Evolutionary conservation across 2,797 vertebrate genomes (phyloP).

Genomic region (Lagodon rhomboides): DNA sequence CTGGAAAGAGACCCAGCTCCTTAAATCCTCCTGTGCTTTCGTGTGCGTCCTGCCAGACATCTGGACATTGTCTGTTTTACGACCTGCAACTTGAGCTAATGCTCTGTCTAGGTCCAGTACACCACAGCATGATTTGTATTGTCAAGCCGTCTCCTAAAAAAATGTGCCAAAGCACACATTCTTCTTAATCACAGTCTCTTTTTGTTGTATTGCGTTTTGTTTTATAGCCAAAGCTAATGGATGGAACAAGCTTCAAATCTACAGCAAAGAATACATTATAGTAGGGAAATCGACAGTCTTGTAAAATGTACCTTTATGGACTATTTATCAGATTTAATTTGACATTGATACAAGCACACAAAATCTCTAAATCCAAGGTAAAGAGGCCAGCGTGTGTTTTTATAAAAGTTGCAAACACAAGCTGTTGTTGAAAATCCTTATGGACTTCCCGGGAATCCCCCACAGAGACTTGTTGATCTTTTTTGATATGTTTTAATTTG

Average conservation of each 20-base stretch:
- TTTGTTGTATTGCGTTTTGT: slow-evolving; percentile 28
- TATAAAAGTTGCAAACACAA: slow-evolving; percentile 44
- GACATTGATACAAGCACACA: slow-evolving; percentile 13
- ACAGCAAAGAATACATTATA: background rate
- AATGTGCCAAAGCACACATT: slow-evolving; percentile 57
- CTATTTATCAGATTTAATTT: slow-evolving; percentile 44
- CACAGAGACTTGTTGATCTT: slow-evolving; percentile 14
- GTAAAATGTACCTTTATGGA: slow-evolving; percentile 29
- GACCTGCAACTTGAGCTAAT: slow-evolving; percentile 72
- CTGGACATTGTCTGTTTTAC: slow-evolving; percentile 79
- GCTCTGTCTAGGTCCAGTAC: slow-evolving; percentile 57
- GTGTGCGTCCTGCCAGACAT: slow-evolving; percentile 71
- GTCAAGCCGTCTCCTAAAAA: slow-evolving; percentile 49
- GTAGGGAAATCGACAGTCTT: background rate
- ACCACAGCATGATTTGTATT: slow-evolving; percentile 67
- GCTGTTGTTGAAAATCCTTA: slow-evolving; percentile 22
- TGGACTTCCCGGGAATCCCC: slow-evolving; percentile 18
- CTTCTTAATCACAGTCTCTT: slow-evolving; percentile 47
- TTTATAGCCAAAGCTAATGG: slow-evolving; percentile 44
- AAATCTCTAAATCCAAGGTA: slow-evolving; percentile 5
- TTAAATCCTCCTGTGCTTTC: slow-evolving; percentile 42
- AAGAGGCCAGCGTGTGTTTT: slow-evolving; percentile 29
- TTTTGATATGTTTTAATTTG: background rate
- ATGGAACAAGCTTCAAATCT: slow-evolving; percentile 24
- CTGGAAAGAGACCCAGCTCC: slow-evolving; percentile 40